phyloP scores from a whole-genome alignment of 2,797 vertebrate species.

The Dallia pectoralis region DNA sequence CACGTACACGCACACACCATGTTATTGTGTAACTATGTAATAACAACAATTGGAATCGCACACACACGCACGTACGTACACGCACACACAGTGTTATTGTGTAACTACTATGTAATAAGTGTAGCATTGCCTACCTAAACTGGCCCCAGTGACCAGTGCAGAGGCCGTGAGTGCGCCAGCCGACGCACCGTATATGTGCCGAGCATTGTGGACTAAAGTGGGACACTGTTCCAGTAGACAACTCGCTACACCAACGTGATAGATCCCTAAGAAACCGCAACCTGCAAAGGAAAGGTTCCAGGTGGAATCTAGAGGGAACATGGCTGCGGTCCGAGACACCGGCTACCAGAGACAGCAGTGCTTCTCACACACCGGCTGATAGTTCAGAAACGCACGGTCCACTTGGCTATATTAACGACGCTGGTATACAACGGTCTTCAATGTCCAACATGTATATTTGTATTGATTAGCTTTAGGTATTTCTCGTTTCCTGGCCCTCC shows the following conservation, averaged over 20 bases:
- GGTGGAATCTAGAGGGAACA: slow-evolving; percentile 87
- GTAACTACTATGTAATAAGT: neutral
- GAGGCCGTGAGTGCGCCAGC: slow-evolving; percentile 92
- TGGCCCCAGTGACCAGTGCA: slow-evolving; percentile 84
- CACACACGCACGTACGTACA: neutral
- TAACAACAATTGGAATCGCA: neutral
- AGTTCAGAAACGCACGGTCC: neutral
- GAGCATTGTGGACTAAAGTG: slow-evolving; percentile 87
- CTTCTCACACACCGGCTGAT: neutral
- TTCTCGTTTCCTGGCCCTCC: neutral
- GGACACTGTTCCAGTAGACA: slow-evolving; percentile 90
- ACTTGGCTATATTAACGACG: neutral
- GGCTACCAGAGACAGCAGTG: neutral
- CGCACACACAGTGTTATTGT: neutral
- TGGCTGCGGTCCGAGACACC: slow-evolving; percentile 51
- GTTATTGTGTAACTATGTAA: no score
- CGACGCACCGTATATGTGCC: slow-evolving; percentile 90
- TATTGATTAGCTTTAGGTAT: neutral
- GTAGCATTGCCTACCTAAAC: slow-evolving; percentile 79
- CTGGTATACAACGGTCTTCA: neutral
- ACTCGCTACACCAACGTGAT: slow-evolving; percentile 94
- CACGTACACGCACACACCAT: no score
- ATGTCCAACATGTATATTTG: neutral
- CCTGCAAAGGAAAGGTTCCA: slow-evolving; percentile 98
- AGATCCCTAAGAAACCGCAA: slow-evolving; percentile 94